Percentiles rank a stretch among this genome's conserved stretches.
phyloP scores from a whole-genome alignment of 2,113 vertebrate genomes.

The Empidonax traillii region DNA sequence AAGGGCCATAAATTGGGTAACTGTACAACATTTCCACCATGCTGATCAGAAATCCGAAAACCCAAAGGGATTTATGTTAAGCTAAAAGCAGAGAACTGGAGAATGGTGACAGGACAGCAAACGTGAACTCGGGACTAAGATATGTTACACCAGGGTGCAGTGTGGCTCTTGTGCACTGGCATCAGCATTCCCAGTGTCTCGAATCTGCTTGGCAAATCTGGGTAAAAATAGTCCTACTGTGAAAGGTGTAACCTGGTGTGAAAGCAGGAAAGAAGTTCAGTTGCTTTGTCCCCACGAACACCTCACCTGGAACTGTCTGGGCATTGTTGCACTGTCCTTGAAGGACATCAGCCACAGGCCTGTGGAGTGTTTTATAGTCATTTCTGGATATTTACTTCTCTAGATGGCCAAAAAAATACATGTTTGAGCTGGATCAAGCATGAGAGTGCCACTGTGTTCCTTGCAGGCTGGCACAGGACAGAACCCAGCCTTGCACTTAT shows the following conservation, averaged over 20 bases:
- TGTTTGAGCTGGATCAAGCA: not conserved
- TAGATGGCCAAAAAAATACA: not conserved
- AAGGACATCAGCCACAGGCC: not conserved
- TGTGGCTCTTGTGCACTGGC: accelerated
- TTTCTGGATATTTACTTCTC: not conserved
- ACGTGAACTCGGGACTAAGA: not conserved
- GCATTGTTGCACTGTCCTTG: accelerated
- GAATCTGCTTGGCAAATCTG: not conserved
- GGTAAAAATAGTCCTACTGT: accelerated
- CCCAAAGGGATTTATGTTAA: not conserved
- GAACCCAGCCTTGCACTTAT: not conserved
- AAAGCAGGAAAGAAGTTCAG: not conserved
- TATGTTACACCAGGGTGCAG: accelerated
- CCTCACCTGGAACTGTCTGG: not conserved
- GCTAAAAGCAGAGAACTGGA: not conserved
- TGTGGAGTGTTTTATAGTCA: not conserved
- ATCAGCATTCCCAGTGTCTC: accelerated
- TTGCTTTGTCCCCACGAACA: not conserved
- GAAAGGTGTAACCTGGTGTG: not conserved
- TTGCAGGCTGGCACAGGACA: not conserved
- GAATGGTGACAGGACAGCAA: not conserved
- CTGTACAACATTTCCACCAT: not conserved
- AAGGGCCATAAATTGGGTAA: not conserved
- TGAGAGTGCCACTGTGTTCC: accelerated
- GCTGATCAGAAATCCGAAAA: not conserved